Conservation (phyloP, 2,888 invertebrate genomes). For the Anaspis maculata region DNA sequence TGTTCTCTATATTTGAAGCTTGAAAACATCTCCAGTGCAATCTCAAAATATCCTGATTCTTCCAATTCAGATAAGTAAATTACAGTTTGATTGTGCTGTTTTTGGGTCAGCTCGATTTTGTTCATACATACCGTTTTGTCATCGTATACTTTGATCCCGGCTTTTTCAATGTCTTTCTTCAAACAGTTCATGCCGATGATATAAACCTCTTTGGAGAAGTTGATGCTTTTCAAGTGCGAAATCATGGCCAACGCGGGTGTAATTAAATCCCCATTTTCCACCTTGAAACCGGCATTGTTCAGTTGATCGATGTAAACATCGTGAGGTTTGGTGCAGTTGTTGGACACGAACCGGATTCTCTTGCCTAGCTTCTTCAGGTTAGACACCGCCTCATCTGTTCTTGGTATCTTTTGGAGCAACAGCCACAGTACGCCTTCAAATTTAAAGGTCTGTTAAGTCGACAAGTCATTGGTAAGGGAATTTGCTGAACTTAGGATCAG, state of each 20-base stretch:
- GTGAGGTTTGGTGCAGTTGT: constrained; percentile 20
- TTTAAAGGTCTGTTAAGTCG: too few species aligned
- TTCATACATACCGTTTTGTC: too few species aligned
- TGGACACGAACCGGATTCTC: constrained; percentile 29
- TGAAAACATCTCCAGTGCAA: too few species aligned
- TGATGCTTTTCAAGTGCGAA: constrained; percentile 46
- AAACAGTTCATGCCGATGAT: constrained; percentile 42
- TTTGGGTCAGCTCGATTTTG: too few species aligned
- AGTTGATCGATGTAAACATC: constrained; percentile 33
- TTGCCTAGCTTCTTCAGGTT: constrained; percentile 46
- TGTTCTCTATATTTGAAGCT: too few species aligned
- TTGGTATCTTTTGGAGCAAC: constrained; percentile 35
- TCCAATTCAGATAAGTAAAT: too few species aligned
- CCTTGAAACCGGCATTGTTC: constrained; percentile 14
- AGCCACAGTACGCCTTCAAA: constrained; percentile 50
- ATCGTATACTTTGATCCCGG: constrained; percentile 45
- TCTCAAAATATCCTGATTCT: too few species aligned
- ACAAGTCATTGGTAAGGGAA: too few species aligned
- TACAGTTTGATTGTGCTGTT: too few species aligned
- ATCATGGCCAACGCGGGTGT: constrained; percentile 46
- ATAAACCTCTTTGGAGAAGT: constrained; percentile 46
- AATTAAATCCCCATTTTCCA: constrained; percentile 40
- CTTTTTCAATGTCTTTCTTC: constrained; percentile 34
- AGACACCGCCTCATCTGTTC: constrained; percentile 42
- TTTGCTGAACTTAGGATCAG: too few species aligned